Evolutionary conservation across 2,797 vertebrate species (phyloP), one percentile per base, ranked within the genome.

Genomic region (Taeniopygia guttata): DNA sequence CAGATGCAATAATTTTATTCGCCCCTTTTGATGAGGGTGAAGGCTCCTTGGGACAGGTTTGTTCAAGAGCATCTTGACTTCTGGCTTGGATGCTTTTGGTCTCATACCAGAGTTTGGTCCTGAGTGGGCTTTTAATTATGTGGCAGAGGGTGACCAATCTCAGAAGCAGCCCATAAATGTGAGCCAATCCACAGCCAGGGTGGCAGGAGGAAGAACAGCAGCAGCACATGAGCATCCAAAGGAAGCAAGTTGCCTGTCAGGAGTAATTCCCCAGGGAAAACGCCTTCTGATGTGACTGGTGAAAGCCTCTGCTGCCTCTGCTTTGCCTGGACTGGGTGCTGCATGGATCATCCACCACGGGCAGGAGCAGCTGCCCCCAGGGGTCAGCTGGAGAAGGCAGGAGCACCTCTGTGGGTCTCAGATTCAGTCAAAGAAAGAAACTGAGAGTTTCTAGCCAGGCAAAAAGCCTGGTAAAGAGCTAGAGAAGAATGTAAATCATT

Each of bases 351-450:
- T 27, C 43, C 26, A 13, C 11, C 40, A 12, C 0, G 0, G 68
- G 14, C 76, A 75, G 49, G 49, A 82, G 25, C 6, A 2, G 36
- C 32, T 40, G 13, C 5, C 21, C n/a, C 29, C 5, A 0, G 0
- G 34, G 40, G 45, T 14, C 16, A 51, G 36, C 43, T 54, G 36
- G 26, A 58, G 43, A 2, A 5, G 38, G 38, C 32, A 80, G 32
- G 18, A 76, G 14, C 8, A 7, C n/a, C n/a, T n/a, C n/a, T n/a
- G n/a, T n/a, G n/a, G n/a, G n/a, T n/a, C n/a, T n/a, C n/a, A n/a
- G n/a, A n/a, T n/a, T n/a, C n/a, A n/a, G n/a, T n/a, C n/a, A n/a
- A n/a, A n/a, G n/a, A n/a, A n/a, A n/a, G n/a, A n/a, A n/a, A n/a
- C n/a, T n/a, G n/a, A n/a, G n/a, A n/a, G n/a, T n/a, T n/a, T n/a